Conservation (phyloP, 2,888 invertebrate genomes). For the Drosophila subsilvestris region DNA sequence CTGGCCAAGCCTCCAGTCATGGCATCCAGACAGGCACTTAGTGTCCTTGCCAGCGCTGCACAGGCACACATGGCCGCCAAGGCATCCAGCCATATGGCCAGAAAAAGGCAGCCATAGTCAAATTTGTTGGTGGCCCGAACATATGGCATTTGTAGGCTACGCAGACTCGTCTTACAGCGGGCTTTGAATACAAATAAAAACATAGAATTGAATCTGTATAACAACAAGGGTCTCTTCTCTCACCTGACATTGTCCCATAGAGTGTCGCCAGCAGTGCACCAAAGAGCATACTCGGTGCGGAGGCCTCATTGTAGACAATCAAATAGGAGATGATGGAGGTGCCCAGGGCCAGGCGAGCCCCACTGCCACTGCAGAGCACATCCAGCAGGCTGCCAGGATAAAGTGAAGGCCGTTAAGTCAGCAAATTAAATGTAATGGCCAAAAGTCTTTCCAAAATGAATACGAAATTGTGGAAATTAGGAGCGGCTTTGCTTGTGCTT, state of each 20-base stretch:
- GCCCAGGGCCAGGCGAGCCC: slow-evolving; percentile 83
- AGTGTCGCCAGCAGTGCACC: slow-evolving; percentile 81
- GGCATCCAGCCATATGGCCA: slow-evolving; percentile 86
- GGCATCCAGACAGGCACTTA: slow-evolving; percentile 86
- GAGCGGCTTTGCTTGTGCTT: not conserved
- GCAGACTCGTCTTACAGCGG: slow-evolving; percentile 82
- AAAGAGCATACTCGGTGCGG: slow-evolving; percentile 81
- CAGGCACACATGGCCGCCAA: slow-evolving; percentile 85
- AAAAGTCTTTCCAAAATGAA: slow-evolving; percentile 22
- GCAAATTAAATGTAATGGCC: slow-evolving; percentile 23
- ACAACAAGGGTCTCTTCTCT: slow-evolving; percentile 2
- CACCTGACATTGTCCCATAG: slow-evolving; percentile 83
- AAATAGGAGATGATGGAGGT: slow-evolving; percentile 82
- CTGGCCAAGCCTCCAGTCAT: slow-evolving; percentile 86
- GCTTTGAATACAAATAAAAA: slow-evolving; percentile 69
- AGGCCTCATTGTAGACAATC: slow-evolving; percentile 83
- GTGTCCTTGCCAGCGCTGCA: slow-evolving; percentile 85
- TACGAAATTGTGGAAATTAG: slow-evolving; percentile 8
- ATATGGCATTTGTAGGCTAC: slow-evolving; percentile 83
- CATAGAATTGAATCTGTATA: not conserved
- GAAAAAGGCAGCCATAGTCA: slow-evolving; percentile 84
- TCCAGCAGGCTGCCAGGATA: slow-evolving; percentile 76
- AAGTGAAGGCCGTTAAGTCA: slow-evolving; percentile 34
- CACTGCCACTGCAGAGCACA: slow-evolving; percentile 81
- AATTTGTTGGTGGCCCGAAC: slow-evolving; percentile 84